Percentiles rank a stretch among this genome's conserved stretches.
phyloP scores from a whole-genome alignment of 2,888 invertebrate species.

The Drosophila nr. perissopoda region DNA sequence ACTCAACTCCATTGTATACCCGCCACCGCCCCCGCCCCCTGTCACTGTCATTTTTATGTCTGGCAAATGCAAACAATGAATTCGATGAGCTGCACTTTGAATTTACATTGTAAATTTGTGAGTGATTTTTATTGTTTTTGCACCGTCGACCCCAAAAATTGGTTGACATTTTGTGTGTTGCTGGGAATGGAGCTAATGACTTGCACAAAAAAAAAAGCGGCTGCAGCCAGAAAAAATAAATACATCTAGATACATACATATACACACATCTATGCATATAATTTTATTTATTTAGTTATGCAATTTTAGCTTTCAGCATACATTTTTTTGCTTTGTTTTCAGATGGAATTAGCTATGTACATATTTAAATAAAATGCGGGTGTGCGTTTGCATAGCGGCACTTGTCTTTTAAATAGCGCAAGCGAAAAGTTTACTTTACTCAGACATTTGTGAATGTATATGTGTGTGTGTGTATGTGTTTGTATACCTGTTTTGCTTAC shows the following conservation, averaged over 20 bases:
- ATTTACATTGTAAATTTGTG: conserved; percentile 67
- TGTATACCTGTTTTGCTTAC: conserved; percentile 2
- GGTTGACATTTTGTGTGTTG: conserved; percentile 37
- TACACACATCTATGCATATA: background rate
- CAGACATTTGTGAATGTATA: conserved; percentile 52
- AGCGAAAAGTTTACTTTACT: conserved; percentile 45
- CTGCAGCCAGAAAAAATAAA: background rate
- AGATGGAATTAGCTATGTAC: conserved; percentile 23
- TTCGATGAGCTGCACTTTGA: conserved; percentile 51
- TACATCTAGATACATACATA: background rate
- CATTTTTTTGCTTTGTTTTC: conserved; percentile 22
- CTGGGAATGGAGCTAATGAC: conserved; percentile 54
- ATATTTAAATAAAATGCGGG: conserved; percentile 25
- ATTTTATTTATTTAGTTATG: conserved; percentile 21
- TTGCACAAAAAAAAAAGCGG: conserved; percentile 22
- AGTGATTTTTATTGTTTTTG: conserved; percentile 64
- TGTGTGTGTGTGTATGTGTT: background rate
- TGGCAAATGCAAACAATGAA: conserved; percentile 50
- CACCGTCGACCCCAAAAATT: conserved; percentile 37
- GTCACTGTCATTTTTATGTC: conserved; percentile 16
- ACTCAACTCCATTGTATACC: background rate
- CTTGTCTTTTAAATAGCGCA: conserved; percentile 39
- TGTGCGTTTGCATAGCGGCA: conserved; percentile 18
- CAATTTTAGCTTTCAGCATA: conserved; percentile 21
- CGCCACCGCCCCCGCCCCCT: background rate